Evolutionary conservation across 1,140 invertebrate genomes (phyloP), one percentile per base, ranked within the genome.

Genomic region (Marisa cornuarietis): DNA sequence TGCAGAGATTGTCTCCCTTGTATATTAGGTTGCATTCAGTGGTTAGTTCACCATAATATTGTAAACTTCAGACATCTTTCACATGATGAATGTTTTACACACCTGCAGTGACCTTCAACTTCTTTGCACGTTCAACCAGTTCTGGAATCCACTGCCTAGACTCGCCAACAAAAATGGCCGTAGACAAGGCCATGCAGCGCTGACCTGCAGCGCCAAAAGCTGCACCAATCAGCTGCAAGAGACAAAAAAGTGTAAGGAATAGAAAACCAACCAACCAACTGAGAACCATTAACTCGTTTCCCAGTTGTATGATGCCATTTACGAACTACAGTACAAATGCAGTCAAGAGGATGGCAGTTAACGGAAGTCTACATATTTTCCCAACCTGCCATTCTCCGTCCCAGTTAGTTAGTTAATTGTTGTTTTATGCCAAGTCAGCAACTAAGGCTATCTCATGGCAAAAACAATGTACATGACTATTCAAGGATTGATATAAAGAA

Each of bases 141-240:
- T 99, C 98, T 0, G 96, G 95, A 68, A 99, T 94, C 99, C 99
- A 99, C 69, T 97, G 93, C 83, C 95, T 95, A 0, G 98, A 94
- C 85, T 98, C 96, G 9, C 97, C 98, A 8, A 99, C 98, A 91
- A 99, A 98, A 6, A 99, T 94, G 13, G 96, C 97, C 0, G 98
- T 99, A 24, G 97, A 97, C 52, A 99, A 93, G 6, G 99, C 99
- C 99, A 99, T 99, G 87, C 99, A 99, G 51, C 98, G 93, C 91
- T 99, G 98, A 1, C 94, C 94, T 72, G 94, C 94, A 71, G 94
- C 94, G 0, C 98, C 99, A 92, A 99, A 99, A 0, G 97, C 98
- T 52, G 98, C 98, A 0, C 98, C 98, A 51, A 96, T 94, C 65
- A 99, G 92, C 88, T 90, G 82, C 66, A 80, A 85, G 61, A 42